These are phyloP conservation scores for Dermochelys coriacea DNA, from an alignment of 2,797 vertebrate species.

Conservation along the genomic window DNA sequence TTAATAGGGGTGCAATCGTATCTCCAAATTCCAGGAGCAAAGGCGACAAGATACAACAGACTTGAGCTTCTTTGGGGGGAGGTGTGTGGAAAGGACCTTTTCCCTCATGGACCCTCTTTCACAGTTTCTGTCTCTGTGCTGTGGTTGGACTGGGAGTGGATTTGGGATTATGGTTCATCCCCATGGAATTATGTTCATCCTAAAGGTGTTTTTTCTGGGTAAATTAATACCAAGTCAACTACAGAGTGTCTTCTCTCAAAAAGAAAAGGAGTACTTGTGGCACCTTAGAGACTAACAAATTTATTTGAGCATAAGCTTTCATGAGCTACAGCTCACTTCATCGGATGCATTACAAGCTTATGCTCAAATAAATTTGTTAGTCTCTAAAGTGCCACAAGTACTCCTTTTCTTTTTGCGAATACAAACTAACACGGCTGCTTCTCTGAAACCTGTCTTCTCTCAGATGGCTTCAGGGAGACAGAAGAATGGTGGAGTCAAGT, in stretches of 20 bases:
- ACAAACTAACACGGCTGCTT: too few relatives aligned
- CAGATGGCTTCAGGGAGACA: not conserved
- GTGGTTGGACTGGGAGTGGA: not conserved
- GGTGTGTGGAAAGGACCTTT: not conserved
- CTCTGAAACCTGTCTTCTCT: not conserved
- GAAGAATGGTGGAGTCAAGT: not conserved
- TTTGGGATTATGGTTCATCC: not conserved
- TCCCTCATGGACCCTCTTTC: not conserved
- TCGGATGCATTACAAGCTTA: too few relatives aligned
- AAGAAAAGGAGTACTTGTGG: too few relatives aligned
- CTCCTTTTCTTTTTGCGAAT: too few relatives aligned
- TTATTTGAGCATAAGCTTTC: too few relatives aligned
- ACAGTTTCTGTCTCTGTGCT: not conserved
- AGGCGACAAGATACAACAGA: not conserved
- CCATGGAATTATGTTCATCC: rapidly evolving
- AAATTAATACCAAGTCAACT: not conserved
- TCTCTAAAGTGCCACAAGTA: too few relatives aligned
- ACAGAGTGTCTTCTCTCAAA: not conserved
- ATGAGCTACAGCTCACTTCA: too few relatives aligned
- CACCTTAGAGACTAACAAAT: too few relatives aligned
- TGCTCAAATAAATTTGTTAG: too few relatives aligned
- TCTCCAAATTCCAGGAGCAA: not conserved
- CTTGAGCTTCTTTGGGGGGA: not conserved
- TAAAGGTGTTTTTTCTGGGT: not conserved
- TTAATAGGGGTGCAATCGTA: not conserved